Conservation (phyloP, 2,113 vertebrate genomes). For the Tympanuchus pallidicinctus region DNA sequence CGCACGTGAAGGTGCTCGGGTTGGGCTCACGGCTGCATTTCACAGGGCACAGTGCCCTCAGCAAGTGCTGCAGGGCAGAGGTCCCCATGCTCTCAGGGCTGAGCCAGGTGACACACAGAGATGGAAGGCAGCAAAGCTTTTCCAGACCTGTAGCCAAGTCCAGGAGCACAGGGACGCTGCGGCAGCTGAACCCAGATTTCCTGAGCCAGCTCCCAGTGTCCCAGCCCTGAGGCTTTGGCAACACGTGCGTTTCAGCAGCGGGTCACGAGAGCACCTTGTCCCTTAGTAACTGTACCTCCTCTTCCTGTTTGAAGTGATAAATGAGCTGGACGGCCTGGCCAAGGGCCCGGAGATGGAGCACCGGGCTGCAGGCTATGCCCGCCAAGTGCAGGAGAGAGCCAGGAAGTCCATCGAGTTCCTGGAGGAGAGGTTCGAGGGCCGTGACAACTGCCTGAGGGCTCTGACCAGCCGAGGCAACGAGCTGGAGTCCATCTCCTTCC, state of each 20-base stretch:
- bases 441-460: slow-evolving; percentile 89
- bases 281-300: slow-evolving; percentile 48
- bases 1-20: accelerated
- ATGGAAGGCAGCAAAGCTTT: slow-evolving; percentile 60
- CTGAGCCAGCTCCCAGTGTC: slow-evolving; percentile 71
- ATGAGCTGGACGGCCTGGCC: slow-evolving; percentile 95
- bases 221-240: slow-evolving; percentile 58
- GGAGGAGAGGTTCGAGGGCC: slow-evolving; percentile 89
- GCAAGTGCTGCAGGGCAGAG: neutral
- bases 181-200: slow-evolving; percentile 70
- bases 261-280: slow-evolving; percentile 49
- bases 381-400: slow-evolving; percentile 92
- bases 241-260: slow-evolving; percentile 43
- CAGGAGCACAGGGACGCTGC: slow-evolving; percentile 16
- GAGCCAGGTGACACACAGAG: slow-evolving; percentile 1
- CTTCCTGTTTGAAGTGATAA: slow-evolving; percentile 87
- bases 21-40: accelerated
- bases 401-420: slow-evolving; percentile 90
- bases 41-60: neutral
- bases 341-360: slow-evolving; percentile 91
- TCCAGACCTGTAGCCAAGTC: slow-evolving; percentile 25
- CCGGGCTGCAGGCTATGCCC: slow-evolving; percentile 83
- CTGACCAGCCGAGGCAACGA: slow-evolving; percentile 96
- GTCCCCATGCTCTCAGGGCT: accelerated
- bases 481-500: slow-evolving; percentile 97